phyloP scores from a whole-genome alignment of 1,140 invertebrate genomes.

The Yoshiicerus persimilis region DNA sequence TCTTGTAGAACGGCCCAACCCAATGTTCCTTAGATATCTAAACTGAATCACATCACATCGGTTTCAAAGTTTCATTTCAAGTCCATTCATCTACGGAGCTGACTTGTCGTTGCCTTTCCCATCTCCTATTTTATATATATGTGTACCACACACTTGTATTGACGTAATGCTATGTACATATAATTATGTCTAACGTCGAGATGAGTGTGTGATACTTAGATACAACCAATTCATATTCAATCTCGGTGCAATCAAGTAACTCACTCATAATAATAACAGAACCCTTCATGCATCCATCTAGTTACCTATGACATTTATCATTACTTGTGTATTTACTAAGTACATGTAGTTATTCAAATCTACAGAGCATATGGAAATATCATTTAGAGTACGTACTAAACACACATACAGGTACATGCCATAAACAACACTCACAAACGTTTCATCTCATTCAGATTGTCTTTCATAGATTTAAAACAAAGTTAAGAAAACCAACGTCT shows the following conservation, averaged over 20 bases:
- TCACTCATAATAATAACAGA: neutral
- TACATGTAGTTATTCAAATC: neutral
- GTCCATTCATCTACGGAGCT: neutral
- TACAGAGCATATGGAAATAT: neutral
- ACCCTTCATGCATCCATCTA: neutral
- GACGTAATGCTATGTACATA: too few species aligned
- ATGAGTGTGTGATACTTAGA: neutral
- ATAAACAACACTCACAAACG: too few species aligned
- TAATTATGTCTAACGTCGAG: neutral
- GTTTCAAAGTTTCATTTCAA: constrained; percentile 22
- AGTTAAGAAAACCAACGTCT: neutral
- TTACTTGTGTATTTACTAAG: neutral
- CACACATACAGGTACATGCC: neutral
- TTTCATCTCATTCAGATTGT: neutral
- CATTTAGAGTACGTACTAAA: neutral
- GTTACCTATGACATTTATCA: neutral
- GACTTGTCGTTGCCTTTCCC: neutral
- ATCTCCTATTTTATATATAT: neutral
- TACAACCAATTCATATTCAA: neutral
- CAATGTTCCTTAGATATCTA: neutral
- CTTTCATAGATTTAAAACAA: neutral
- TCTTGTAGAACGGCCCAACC: neutral
- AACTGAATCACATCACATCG: neutral
- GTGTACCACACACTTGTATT: neutral
- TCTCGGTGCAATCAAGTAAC: neutral